phyloP scores from a whole-genome alignment of 2,888 invertebrate species.

The Idaea aversata region DNA sequence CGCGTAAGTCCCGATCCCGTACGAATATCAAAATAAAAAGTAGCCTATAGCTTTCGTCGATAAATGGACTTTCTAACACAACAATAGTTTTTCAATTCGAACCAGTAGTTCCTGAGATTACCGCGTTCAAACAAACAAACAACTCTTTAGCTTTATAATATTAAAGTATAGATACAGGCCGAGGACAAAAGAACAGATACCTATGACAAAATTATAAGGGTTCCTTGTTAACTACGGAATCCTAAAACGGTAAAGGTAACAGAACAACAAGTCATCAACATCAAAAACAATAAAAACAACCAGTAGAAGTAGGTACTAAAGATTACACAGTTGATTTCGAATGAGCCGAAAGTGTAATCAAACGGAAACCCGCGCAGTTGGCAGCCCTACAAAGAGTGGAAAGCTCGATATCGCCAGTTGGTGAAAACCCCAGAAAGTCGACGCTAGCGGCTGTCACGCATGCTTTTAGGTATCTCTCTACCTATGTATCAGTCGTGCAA shows the following conservation, averaged over 20 bases:
- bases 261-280: background rate
- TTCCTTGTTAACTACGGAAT: background rate
- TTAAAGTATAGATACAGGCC: too few relatives aligned
- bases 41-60: too few relatives aligned
- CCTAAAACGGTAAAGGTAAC: background rate
- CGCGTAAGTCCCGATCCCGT: too few relatives aligned
- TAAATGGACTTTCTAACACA: too few relatives aligned
- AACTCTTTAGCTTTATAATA: too few relatives aligned
- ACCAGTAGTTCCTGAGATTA: too few relatives aligned
- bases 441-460: constrained; percentile 47
- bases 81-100: too few relatives aligned
- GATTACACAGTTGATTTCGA: background rate
- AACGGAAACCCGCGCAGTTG: constrained; percentile 27
- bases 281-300: background rate
- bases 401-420: constrained; percentile 61
- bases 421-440: constrained; percentile 65
- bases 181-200: too few relatives aligned
- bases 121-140: too few relatives aligned
- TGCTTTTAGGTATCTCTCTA: constrained; percentile 39
- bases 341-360: constrained; percentile 2
- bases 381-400: constrained; percentile 51
- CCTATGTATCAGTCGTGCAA: constrained; percentile 16
- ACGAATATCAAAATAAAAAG: too few relatives aligned
- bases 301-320: constrained; percentile 1
- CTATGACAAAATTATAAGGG: too few relatives aligned